Conservation (phyloP, 1,140 invertebrate genomes). For the Latrodectus geometricus region DNA sequence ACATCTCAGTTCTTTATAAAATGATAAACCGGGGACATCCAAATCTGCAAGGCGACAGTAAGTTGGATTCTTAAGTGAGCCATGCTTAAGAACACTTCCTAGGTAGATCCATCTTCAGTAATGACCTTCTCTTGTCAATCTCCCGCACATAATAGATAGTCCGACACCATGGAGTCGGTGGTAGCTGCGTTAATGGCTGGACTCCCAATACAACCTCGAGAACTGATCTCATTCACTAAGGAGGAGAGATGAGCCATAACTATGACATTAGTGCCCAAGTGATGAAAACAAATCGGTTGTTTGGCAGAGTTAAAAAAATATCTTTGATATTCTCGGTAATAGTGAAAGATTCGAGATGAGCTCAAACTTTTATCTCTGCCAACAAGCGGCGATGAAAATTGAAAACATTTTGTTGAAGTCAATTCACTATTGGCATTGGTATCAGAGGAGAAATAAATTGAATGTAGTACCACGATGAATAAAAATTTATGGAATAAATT, state of each 20-base stretch:
- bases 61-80: background rate
- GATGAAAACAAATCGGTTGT: conserved; percentile 35
- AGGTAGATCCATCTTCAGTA: conserved; percentile 8
- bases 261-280: conserved; percentile 27
- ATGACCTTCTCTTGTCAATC: conserved; percentile 14
- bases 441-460: no score
- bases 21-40: no score
- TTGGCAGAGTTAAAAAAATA: conserved; percentile 24
- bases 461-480: no score
- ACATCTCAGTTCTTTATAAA: no score
- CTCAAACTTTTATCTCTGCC: conserved; percentile 13
- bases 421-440: background rate
- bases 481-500: no score
- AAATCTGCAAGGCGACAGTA: background rate
- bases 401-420: background rate
- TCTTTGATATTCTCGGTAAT: conserved; percentile 1
- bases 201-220: background rate
- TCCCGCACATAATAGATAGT: conserved; percentile 9
- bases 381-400: conserved; percentile 3
- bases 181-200: conserved; percentile 4
- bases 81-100: background rate
- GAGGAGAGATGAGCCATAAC: conserved; percentile 32
- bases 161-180: conserved; percentile 15
- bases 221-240: conserved; percentile 5
- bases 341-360: background rate